Evolutionary conservation across 2,888 invertebrate genomes (phyloP).

Genomic region (Acanthosepion esculentum): DNA sequence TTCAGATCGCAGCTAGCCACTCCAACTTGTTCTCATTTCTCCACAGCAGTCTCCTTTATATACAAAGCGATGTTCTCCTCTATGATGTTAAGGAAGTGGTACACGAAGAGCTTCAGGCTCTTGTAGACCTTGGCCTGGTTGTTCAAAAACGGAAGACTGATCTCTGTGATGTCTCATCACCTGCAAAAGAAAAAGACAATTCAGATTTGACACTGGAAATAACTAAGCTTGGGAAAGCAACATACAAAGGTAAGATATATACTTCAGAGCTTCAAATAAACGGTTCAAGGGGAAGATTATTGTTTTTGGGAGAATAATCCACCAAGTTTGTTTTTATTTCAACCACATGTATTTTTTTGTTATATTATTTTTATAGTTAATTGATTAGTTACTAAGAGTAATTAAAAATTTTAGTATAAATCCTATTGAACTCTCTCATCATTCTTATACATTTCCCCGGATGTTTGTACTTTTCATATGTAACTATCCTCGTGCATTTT

Average conservation of each 20-base stretch:
- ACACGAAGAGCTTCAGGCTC: slow-evolving; percentile 62
- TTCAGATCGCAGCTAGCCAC: neutral
- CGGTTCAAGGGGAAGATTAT: no score
- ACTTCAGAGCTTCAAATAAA: no score
- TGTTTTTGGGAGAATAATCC: no score
- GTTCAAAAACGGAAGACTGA: slow-evolving; percentile 54
- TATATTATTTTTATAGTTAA: no score
- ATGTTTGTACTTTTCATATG: no score
- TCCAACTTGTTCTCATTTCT: slow-evolving; percentile 75
- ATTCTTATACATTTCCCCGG: no score
- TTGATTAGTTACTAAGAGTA: no score
- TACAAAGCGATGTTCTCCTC: slow-evolving; percentile 76
- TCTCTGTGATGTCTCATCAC: slow-evolving; percentile 52
- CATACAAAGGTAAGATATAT: slow-evolving; percentile 84
- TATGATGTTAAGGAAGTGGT: slow-evolving; percentile 61
- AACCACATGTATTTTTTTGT: no score
- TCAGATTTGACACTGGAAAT: slow-evolving; percentile 63
- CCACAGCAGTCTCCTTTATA: slow-evolving; percentile 80
- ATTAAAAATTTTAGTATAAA: no score
- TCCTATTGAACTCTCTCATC: no score
- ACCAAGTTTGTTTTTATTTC: no score
- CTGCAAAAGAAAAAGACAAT: slow-evolving; percentile 13
- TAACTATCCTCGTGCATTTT: no score
- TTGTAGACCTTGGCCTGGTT: slow-evolving; percentile 66
- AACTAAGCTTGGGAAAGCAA: slow-evolving; percentile 83